Conservation (phyloP, 2,113 vertebrate genomes). For the Lycaon pictus region DNA sequence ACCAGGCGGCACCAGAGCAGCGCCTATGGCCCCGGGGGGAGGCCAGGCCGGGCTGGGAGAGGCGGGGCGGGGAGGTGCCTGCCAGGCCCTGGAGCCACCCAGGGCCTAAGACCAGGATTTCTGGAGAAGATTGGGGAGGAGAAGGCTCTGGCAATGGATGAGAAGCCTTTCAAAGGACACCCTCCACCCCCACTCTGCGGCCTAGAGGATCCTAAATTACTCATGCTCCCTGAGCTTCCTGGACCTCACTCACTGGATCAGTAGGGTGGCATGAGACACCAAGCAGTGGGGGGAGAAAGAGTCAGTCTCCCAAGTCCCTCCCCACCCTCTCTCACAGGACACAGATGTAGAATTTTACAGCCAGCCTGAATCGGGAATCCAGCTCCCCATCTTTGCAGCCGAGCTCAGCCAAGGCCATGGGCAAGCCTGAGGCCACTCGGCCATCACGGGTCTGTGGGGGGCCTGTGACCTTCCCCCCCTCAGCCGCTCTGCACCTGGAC, state of each 20-base stretch:
- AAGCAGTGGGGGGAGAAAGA: neutral
- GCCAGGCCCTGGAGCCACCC: neutral
- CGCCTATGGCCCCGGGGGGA: neutral
- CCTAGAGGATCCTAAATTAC: neutral
- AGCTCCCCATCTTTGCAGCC: neutral
- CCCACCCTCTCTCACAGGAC: too few species aligned
- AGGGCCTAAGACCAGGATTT: neutral
- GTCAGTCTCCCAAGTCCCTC: rapidly evolving
- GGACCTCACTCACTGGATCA: neutral
- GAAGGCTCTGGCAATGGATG: neutral
- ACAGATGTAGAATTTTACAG: neutral
- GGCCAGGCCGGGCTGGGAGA: rapidly evolving
- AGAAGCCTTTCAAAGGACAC: constrained; percentile 10
- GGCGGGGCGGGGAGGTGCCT: neutral
- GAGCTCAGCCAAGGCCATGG: neutral
- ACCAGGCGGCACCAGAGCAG: constrained; percentile 86
- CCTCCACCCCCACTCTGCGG: neutral
- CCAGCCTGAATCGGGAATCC: neutral
- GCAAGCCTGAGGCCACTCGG: neutral
- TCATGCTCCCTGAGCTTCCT: neutral
- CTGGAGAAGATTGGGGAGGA: neutral
- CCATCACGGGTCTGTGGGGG: neutral
- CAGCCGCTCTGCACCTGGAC: rapidly evolving
- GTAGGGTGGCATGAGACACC: neutral
- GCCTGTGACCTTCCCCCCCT: rapidly evolving